Evolutionary conservation across 2,888 invertebrate species (phyloP).

Genomic region (Brenthis daphne): DNA sequence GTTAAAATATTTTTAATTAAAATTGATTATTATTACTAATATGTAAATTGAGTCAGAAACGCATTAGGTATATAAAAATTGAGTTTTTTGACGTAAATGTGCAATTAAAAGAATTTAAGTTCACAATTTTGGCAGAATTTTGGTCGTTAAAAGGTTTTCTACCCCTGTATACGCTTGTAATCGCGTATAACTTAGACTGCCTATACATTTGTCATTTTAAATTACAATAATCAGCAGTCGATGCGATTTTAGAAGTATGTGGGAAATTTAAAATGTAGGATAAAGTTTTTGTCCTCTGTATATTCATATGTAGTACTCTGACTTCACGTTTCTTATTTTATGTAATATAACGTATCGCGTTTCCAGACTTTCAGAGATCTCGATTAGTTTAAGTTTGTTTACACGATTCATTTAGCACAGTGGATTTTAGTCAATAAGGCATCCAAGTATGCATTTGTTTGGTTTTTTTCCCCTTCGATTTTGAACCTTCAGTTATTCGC

Average conservation of each 20-base stretch:
- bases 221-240: conserved; percentile 22
- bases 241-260: conserved; percentile 20
- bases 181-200: conserved; percentile 13
- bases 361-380: conserved; percentile 83
- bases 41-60: too few species aligned
- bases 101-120: too few species aligned
- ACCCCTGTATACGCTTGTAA: conserved; percentile 6
- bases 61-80: too few species aligned
- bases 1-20: neutral
- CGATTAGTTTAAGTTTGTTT: conserved; percentile 77
- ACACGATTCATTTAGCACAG: conserved; percentile 73
- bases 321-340: conserved; percentile 62
- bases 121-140: too few species aligned
- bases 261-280: neutral
- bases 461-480: conserved; percentile 5
- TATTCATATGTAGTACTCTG: conserved; percentile 21
- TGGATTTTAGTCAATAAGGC: conserved; percentile 57
- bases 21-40: neutral
- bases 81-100: too few species aligned
- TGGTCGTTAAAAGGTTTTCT: neutral
- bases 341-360: conserved; percentile 75
- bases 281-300: conserved; percentile 28
- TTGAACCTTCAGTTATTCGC: neutral
- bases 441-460: conserved; percentile 16
- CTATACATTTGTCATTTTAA: too few species aligned